phyloP scores from a whole-genome alignment of 2,888 invertebrate genomes.

The Agriopis leucophaearia region DNA sequence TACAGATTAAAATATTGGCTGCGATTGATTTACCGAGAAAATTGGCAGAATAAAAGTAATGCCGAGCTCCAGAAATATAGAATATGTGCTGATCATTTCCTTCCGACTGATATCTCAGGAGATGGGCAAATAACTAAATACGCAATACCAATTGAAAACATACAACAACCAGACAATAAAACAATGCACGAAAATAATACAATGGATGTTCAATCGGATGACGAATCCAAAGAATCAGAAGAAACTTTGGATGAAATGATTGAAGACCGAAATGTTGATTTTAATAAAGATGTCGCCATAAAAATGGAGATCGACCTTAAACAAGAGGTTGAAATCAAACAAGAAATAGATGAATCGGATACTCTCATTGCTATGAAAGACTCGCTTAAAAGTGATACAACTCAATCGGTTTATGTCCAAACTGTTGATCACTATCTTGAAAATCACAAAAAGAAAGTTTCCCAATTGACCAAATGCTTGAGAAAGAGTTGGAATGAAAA shows the following conservation, averaged over 20 bases:
- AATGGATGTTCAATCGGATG: not conserved
- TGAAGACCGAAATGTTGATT: not conserved
- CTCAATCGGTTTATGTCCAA: not conserved
- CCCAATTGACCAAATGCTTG: no score
- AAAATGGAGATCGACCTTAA: not conserved
- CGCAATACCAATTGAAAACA: not conserved
- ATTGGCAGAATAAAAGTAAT: no score
- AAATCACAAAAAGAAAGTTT: no score
- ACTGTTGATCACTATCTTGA: not conserved
- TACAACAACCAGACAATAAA: not conserved
- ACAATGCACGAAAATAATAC: not conserved
- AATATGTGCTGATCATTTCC: no score
- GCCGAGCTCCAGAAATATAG: no score
- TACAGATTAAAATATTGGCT: no score
- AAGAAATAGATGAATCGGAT: not conserved
- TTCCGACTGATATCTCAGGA: no score
- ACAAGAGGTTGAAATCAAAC: not conserved
- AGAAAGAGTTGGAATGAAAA: no score
- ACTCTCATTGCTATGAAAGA: not conserved
- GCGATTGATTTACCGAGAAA: no score
- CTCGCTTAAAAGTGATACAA: not conserved
- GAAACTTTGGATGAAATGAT: no score
- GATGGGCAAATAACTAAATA: no score
- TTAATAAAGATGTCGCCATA: not conserved
- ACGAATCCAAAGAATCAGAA: not conserved